A percentile compares a stretch with the other conserved stretches of the same genome.
phyloP scores from a whole-genome alignment of 1,140 invertebrate species.

The Diorhabda sublineata region DNA sequence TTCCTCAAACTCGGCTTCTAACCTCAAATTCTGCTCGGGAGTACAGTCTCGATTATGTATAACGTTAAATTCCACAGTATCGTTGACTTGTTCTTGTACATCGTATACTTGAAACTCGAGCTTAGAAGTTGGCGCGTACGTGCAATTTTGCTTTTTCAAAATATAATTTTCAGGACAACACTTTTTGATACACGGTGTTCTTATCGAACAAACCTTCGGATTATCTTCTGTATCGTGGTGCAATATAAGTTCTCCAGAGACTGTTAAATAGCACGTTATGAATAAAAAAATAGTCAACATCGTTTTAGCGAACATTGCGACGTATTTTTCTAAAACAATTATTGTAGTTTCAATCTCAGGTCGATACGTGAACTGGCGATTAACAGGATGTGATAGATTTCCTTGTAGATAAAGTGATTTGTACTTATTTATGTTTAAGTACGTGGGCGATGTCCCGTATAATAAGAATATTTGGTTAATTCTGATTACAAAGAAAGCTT shows the following conservation, averaged over 20 bases:
- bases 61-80: constrained; percentile 3
- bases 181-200: constrained; percentile 7
- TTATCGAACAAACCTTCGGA: neutral
- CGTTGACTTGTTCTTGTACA: constrained; percentile 4
- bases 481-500: too few species aligned
- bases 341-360: too few species aligned
- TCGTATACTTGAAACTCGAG: constrained; percentile 11
- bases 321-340: too few species aligned
- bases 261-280: neutral
- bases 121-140: neutral
- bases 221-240: constrained; percentile 4
- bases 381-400: neutral
- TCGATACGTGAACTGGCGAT: neutral
- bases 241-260: neutral
- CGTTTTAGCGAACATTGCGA: neutral
- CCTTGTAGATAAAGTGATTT: neutral
- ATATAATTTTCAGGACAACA: constrained; percentile 16
- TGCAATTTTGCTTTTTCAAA: constrained; percentile 6
- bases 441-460: neutral
- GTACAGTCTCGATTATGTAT: neutral
- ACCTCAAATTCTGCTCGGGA: neutral
- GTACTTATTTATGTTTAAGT: neutral
- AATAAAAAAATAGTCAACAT: neutral
- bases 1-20: neutral
- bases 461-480: too few species aligned